Conservation (phyloP, 2,888 invertebrate genomes). For the Chymomyza procnemis region DNA sequence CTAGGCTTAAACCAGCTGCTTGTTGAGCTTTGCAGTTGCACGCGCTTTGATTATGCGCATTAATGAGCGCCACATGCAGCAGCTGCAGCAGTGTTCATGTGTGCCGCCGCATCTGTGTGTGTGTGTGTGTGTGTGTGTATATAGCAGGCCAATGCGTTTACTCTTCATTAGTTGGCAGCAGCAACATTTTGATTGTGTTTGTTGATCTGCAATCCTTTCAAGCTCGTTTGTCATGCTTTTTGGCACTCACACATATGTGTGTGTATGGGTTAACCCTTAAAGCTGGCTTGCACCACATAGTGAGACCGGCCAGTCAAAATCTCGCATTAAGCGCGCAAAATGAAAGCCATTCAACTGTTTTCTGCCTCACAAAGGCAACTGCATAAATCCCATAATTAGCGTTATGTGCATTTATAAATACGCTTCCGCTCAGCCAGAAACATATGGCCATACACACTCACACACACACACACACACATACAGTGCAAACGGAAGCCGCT, state of each 20-base stretch:
- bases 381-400: slow-evolving; percentile 51
- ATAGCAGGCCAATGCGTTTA: slow-evolving; percentile 42
- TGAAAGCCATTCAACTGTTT: not conserved
- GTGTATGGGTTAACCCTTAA: not conserved
- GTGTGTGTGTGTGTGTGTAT: not conserved
- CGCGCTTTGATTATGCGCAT: slow-evolving; percentile 65
- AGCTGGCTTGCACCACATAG: not conserved
- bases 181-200: slow-evolving; percentile 46
- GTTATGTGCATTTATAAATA: slow-evolving; percentile 42
- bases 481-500: not conserved
- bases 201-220: slow-evolving; percentile 14
- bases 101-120: too few species aligned
- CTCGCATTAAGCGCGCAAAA: not conserved
- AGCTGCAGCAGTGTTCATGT: not conserved
- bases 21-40: not conserved
- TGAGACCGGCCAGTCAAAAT: not conserved
- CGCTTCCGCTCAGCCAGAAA: slow-evolving; percentile 26
- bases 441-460: not conserved
- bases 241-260: not conserved
- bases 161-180: slow-evolving; percentile 59
- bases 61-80: slow-evolving; percentile 46
- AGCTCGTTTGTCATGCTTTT: not conserved
- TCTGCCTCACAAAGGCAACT: not conserved
- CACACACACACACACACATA: not conserved
- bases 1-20: not conserved